Evolutionary conservation across 2,888 invertebrate genomes (phyloP).

Genomic region (Ctena decussata): DNA sequence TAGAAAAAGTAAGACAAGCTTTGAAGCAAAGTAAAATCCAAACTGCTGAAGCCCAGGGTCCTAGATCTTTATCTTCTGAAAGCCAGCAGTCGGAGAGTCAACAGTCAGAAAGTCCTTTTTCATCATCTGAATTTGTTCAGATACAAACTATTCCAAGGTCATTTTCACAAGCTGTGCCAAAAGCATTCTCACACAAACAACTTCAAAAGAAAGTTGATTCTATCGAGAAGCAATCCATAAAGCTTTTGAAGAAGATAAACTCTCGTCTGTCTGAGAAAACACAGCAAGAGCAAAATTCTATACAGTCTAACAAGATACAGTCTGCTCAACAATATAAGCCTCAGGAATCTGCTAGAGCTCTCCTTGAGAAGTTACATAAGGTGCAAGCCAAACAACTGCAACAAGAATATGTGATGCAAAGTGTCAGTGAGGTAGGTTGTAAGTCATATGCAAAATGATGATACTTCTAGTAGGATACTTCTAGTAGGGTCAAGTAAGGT

Average conservation of each 20-base stretch:
- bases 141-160: no score
- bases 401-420: not conserved
- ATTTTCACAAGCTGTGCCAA: no score
- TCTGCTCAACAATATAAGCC: not conserved
- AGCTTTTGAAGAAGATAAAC: not conserved
- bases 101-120: no score
- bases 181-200: not conserved
- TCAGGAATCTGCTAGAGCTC: not conserved
- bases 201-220: not conserved
- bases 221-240: not conserved
- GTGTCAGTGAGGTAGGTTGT: not conserved
- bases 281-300: not conserved
- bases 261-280: not conserved
- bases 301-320: not conserved
- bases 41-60: not conserved
- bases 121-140: no score
- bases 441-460: no score
- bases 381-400: not conserved
- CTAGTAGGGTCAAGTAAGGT: no score
- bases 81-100: no score
- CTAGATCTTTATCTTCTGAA: not conserved
- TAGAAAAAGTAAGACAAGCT: conserved; percentile 4
- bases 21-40: not conserved
- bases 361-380: not conserved
- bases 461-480: no score